Evolutionary conservation across 2,888 invertebrate genomes (phyloP).

Genomic region (Papilio elwesi): DNA sequence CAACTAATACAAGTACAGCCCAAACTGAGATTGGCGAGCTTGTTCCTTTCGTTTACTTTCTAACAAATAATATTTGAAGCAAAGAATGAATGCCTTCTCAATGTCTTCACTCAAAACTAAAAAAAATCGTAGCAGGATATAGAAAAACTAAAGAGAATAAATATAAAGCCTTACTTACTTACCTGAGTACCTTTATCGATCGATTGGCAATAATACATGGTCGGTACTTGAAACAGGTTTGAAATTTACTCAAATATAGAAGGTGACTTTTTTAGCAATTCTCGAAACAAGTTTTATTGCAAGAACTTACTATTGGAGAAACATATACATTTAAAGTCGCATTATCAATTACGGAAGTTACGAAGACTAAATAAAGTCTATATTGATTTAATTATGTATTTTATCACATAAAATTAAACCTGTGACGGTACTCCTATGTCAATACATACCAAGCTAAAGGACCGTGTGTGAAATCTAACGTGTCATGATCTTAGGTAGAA

Average conservation of each 20-base stretch:
- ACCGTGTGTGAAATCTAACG: no score
- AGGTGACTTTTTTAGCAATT: slow-evolving; percentile 17
- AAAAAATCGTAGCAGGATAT: no score
- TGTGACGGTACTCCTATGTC: no score
- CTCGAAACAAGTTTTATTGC: slow-evolving; percentile 18
- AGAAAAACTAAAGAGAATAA: slow-evolving; percentile 7
- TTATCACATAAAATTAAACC: no score
- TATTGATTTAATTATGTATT: background rate
- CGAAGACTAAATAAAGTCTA: background rate
- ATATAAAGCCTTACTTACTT: background rate
- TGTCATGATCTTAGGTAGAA: background rate
- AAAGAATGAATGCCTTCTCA: no score
- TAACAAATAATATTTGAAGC: no score
- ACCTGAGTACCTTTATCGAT: background rate
- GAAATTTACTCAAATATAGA: slow-evolving; percentile 22
- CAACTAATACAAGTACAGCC: no score
- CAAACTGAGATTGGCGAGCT: no score
- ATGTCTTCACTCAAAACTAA: no score
- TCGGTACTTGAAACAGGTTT: slow-evolving; percentile 21
- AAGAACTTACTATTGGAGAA: slow-evolving; percentile 4
- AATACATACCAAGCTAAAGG: no score
- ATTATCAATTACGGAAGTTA: slow-evolving; percentile 8
- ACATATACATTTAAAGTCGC: background rate
- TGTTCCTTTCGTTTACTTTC: no score
- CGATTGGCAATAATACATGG: slow-evolving; percentile 21